Evolutionary conservation across 2,888 invertebrate species (phyloP).

Genomic region (Lasioglossum zephyrum): DNA sequence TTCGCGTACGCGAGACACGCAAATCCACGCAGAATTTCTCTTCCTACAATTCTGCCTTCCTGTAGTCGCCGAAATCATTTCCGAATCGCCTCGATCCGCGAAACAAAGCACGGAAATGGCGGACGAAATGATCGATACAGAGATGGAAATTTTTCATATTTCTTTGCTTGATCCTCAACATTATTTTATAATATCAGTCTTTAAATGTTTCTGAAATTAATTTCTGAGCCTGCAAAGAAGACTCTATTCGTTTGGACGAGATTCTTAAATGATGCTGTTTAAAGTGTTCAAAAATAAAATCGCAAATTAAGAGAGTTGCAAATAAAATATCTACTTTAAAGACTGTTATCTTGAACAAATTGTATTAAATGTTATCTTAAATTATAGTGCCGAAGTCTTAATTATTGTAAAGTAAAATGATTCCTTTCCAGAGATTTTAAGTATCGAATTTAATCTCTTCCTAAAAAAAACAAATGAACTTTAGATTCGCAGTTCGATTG

Average conservation of each 20-base stretch:
- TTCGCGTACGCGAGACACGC: constrained; percentile 40
- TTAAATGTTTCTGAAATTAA: not conserved
- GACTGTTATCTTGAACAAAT: not conserved
- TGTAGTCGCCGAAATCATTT: not conserved
- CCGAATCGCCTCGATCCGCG: not conserved
- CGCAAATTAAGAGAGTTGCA: not conserved
- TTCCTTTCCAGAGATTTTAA: not conserved
- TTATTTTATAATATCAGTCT: not conserved
- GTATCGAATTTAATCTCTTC: not conserved
- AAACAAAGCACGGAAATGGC: not conserved
- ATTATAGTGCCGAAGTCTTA: not conserved
- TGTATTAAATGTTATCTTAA: no score
- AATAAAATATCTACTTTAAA: not conserved
- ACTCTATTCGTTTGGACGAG: no score
- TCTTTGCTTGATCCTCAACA: not conserved
- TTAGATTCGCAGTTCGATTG: not conserved
- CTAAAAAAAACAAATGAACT: no score
- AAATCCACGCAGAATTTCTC: constrained; percentile 45
- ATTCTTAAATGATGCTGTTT: no score
- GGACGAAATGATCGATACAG: not conserved
- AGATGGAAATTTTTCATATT: not conserved
- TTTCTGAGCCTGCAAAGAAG: no score
- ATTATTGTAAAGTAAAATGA: not conserved
- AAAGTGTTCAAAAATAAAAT: no score
- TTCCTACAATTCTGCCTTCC: constrained; percentile 17